Evolutionary conservation across 2,113 vertebrate genomes (phyloP), one percentile per base, ranked within the genome.

Genomic region (Australoheros scitulus): DNA sequence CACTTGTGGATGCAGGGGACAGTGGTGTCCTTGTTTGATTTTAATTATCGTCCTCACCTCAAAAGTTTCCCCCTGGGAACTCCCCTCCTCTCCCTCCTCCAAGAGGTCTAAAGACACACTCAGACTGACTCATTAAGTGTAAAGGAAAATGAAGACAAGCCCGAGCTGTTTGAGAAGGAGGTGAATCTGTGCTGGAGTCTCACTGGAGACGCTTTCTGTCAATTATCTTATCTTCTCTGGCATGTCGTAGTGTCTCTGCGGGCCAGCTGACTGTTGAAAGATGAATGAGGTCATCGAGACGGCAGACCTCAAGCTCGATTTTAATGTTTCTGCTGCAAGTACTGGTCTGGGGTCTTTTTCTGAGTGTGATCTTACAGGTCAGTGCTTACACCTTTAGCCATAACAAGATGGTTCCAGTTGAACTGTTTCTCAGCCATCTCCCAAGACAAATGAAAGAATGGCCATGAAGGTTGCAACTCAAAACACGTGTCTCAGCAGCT

Each of bases 21-120:
- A 93, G 89, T 87, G 72, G 59, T 84, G 88, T 91, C 92, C 94
- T 94, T 95, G 93, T 95, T 92, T 77, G 85, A 89, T 86, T 89
- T 50, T 92, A 94, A 95, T 94, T 93, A 94, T 81, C 84, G 84
- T 91, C 88, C 86, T 95, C 89, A 94, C 93, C 93, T 94, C 92
- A 94, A 92, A 93, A 89, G 81, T 90, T 91, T 68, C 83, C 88
- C 88, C 77, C 59, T 2, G 90, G 92, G 92, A 90, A 93, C 83
- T 91, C 84, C 90, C 91, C 83, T 81, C 83, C 88, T 57, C 70
- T 79, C 58, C 63, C 76, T 56, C 79, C 50, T 61, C 76, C 57
- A 29, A 75, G 63, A 78, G 61, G 88, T 88, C 87, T 81, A 50
- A 86, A 89, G 79, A 85, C 89, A 89, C 81, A 87, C 88, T 92